These are phyloP conservation scores for Batillaria attramentaria DNA, from an alignment of 1,140 invertebrate genomes.

Conservation along the genomic window DNA sequence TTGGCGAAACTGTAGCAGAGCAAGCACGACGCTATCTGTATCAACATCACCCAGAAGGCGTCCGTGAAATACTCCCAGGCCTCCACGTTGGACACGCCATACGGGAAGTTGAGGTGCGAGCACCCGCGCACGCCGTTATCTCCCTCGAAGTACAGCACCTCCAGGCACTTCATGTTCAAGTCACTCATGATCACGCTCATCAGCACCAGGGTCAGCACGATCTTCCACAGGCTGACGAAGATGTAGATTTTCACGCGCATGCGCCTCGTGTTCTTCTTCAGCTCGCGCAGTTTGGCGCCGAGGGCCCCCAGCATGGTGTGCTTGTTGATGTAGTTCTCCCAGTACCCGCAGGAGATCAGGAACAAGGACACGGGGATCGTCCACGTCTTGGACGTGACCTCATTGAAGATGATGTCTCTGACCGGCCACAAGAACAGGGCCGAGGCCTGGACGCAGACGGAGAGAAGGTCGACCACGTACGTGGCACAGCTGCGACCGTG, in stretches of 20 bases:
- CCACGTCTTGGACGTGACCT: constrained; percentile 46
- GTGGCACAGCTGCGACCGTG: constrained; percentile 48
- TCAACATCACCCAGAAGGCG: constrained; percentile 58
- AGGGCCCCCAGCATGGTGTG: constrained; percentile 54
- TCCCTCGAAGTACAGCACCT: constrained; percentile 54
- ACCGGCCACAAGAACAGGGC: constrained; percentile 59
- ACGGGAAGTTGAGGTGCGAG: constrained; percentile 53
- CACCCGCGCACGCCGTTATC: constrained; percentile 45
- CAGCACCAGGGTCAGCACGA: constrained; percentile 56
- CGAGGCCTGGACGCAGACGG: constrained; percentile 56
- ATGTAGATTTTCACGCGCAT: constrained; percentile 64
- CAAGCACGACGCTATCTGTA: constrained; percentile 60
- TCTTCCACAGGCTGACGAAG: constrained; percentile 65
- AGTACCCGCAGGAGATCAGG: constrained; percentile 66
- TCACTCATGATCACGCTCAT: constrained; percentile 58
- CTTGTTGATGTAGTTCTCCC: constrained; percentile 70
- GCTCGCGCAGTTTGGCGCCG: constrained; percentile 51
- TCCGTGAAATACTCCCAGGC: constrained; percentile 42
- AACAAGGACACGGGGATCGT: constrained; percentile 61
- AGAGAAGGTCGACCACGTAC: constrained; percentile 53
- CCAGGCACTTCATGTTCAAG: constrained; percentile 48
- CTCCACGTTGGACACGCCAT: constrained; percentile 48
- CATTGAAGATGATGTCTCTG: constrained; percentile 33
- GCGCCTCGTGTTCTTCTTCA: constrained; percentile 59
- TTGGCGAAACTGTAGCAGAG: constrained; percentile 67